A percentile compares a stretch with the other conserved stretches of the same genome.
phyloP scores from a whole-genome alignment of 2,888 invertebrate species.

The Philhelius pedissequus region DNA sequence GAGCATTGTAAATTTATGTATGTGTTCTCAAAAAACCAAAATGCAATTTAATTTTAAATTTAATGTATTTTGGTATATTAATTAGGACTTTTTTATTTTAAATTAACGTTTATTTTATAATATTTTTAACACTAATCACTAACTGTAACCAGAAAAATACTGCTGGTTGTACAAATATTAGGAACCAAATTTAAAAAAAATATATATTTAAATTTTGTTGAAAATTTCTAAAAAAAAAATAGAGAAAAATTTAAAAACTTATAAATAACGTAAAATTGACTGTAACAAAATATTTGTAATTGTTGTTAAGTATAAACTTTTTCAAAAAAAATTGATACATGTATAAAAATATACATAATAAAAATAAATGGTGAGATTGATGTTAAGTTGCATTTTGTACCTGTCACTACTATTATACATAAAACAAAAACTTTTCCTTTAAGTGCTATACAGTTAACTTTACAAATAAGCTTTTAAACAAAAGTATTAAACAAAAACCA shows the following conservation, averaged over 20 bases:
- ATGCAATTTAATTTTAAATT: no score
- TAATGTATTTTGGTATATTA: no score
- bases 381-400: slow-evolving; percentile 69
- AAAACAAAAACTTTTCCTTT: slow-evolving; percentile 30
- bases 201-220: neutral
- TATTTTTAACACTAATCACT: neutral
- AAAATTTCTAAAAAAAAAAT: neutral
- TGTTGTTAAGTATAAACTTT: slow-evolving; percentile 26
- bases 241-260: neutral
- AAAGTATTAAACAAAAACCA: neutral
- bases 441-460: slow-evolving; percentile 51
- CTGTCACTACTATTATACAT: slow-evolving; percentile 64
- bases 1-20: no score
- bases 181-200: neutral
- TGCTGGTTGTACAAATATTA: neutral
- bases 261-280: neutral
- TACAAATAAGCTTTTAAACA: slow-evolving; percentile 7
- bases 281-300: slow-evolving; percentile 44
- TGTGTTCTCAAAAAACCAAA: no score
- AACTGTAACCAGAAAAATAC: neutral
- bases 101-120: no score
- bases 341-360: neutral
- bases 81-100: no score
- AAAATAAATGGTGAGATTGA: slow-evolving; percentile 51
- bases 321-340: slow-evolving; percentile 13